Base-by-base conservation (phyloP, 2,797 vertebrate species). In the Chiroxiphia lanceolata region DNA sequence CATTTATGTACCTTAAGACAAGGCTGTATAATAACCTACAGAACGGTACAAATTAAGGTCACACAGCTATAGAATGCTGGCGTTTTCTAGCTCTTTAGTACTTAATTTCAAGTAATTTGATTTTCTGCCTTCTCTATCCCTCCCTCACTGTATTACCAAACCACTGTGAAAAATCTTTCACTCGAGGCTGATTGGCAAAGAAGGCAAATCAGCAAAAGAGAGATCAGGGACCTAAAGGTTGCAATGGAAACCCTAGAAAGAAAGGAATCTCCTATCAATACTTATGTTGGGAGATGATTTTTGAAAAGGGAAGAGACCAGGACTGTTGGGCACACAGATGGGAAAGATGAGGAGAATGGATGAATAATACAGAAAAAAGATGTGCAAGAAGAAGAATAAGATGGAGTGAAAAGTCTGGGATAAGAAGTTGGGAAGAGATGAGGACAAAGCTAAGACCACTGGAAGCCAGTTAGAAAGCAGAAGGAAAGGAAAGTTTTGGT, bases 241-340 rank as follows among this genome's bases (percentile, higher is more conserved):
- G 29, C 31, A 71, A 6, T 19, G 15, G 60, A 74, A 95, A 63
- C 4, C 21, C 27, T 51, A 13, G 38, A 54, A 51, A 51, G 44
- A 64, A 91, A 71, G 33, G 18, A 38, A 56, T 40, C 27, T 59
- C 9, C 19, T 14, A 29, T 31, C 45, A 50, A 2, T 54, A 47
- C 2, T 70, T 59, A 26, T 0, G 14, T 0, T n/a, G 9, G 22
- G 50, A 81, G 38, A 34, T 31, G 1, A 51, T 53, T 72, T 87
- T 92, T 74, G 38, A 13, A 50, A 56, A 48, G 5, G 10, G 23
- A 78, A 75, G 33, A 61, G 42, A 44, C 18, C 13, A 48, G 13
- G 11, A 64, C 45, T 92, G 27, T 26, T 67, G 14, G 19, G 18
- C 26, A 53, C 50, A 38, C 2, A 45, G 34, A 6, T 45, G 51